Percentiles rank a stretch among this genome's conserved stretches.
phyloP scores from a whole-genome alignment of 2,888 invertebrate species.

The Desoria tigrina region DNA sequence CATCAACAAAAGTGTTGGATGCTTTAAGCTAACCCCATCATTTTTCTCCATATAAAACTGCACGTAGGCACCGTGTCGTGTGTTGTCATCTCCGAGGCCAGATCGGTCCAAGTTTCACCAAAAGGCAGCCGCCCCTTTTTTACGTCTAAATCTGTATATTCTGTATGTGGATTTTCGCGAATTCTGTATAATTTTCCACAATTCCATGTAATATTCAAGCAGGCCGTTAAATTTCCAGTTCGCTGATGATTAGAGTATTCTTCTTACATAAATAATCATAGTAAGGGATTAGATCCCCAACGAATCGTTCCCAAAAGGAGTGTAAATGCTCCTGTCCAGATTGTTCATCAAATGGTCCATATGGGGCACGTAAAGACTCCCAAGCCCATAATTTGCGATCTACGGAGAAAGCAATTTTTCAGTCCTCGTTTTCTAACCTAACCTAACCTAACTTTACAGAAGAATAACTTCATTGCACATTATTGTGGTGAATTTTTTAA shows the following conservation, averaged over 20 bases:
- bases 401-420: too few species aligned
- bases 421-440: too few species aligned
- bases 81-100: too few species aligned
- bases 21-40: constrained; percentile 57
- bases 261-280: constrained; percentile 62
- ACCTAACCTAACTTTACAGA: too few species aligned
- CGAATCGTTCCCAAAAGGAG: constrained; percentile 54
- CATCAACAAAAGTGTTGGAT: too few species aligned
- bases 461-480: too few species aligned
- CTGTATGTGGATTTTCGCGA: too few species aligned
- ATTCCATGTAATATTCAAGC: too few species aligned
- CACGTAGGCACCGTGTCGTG: constrained; percentile 62
- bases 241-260: constrained; percentile 50
- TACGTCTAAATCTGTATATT: constrained; percentile 60
- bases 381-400: constrained; percentile 63
- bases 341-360: constrained; percentile 58
- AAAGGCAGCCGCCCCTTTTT: constrained; percentile 61
- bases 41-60: constrained; percentile 61
- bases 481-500: too few species aligned
- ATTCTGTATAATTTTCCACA: neutral
- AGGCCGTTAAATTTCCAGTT: too few species aligned
- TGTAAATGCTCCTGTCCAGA: constrained; percentile 53
- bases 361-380: constrained; percentile 63
- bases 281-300: constrained; percentile 63
- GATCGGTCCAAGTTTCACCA: too few species aligned